Evolutionary conservation across 2,113 vertebrate species (phyloP), one percentile per base, ranked within the genome.

Genomic region (Anoplopoma fimbria): DNA sequence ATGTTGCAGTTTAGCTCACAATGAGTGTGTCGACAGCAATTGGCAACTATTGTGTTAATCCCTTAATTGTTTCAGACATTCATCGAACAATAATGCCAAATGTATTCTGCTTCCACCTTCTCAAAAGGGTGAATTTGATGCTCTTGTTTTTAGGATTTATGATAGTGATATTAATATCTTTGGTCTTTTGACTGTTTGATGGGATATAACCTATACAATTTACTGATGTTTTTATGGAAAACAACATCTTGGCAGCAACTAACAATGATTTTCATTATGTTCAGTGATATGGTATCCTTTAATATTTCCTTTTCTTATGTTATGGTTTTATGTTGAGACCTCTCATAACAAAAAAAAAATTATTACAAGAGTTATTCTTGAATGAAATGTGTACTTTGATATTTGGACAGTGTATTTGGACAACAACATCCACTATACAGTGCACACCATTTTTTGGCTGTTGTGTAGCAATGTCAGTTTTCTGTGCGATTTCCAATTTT

Each of bases 401-500:
- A 33, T 70, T 64, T 64, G 8, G n/a, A 65, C 23, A 57, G 27
- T 63, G 29, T 15, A n/a, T n/a, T n/a, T n/a, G n/a, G n/a, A n/a
- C n/a, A n/a, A 57, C 38, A 64, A 62, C 63, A 53, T 36, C 45
- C 63, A 62, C 23, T 34, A 13, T 12, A 63, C 47, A 25, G 25
- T 12, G 1, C 33, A 53, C 9, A 14, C 6, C 27, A 31, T 25
- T 19, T 75, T 61, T 33, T 40, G 29, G 15, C 62, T 57, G 57
- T 21, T 34, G 49, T 47, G 69, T n/a, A 47, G 29, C 62, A 62
- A 14, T 0, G 6, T 45, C 49, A 13, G 45, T 75, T 79, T 57
- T 51, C 55, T 33, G 45, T 29, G 36, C 33, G 67, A 75, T 74
- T n/a, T 75, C n/a, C 63, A 68, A 57, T 81, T 83, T 85, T 76